Evolutionary conservation across 2,113 vertebrate species (phyloP).

Genomic region (Hydrolagus affinis): DNA sequence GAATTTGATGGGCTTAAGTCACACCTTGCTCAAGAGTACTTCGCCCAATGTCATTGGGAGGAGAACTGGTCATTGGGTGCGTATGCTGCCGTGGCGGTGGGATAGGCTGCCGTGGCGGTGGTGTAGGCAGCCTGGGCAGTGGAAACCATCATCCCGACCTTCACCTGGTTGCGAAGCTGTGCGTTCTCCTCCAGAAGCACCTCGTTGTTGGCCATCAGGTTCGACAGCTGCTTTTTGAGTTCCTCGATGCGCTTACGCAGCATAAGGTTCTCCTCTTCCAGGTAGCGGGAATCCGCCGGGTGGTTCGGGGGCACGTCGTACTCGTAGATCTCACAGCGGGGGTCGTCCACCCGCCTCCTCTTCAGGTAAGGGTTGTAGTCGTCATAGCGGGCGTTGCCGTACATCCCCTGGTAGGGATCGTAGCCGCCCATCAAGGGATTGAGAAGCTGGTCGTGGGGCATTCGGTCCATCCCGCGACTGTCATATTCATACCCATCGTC

Average conservation of each 20-base stretch:
- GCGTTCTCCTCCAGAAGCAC: constrained; percentile 13
- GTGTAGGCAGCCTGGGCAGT: background rate
- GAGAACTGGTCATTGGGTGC: too few relatives aligned
- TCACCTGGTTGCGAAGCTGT: background rate
- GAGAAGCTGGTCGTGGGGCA: constrained; percentile 42
- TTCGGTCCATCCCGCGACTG: background rate
- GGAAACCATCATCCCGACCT: background rate
- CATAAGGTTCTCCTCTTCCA: constrained; percentile 85
- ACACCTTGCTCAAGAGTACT: background rate
- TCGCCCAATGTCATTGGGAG: background rate
- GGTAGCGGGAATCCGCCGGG: constrained; percentile 73
- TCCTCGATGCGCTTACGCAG: constrained; percentile 86
- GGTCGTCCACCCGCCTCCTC: constrained; percentile 60
- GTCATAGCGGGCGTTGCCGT: constrained; percentile 64
- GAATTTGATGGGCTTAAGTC: background rate
- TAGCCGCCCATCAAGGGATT: constrained; percentile 58
- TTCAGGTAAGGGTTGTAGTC: constrained; percentile 69
- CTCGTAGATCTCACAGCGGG: constrained; percentile 73
- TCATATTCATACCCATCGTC: constrained; percentile 54
- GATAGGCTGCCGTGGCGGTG: too few relatives aligned
- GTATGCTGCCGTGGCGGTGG: too few relatives aligned
- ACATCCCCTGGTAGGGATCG: constrained; percentile 61
- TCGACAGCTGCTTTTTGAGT: constrained; percentile 68
- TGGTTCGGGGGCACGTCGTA: constrained; percentile 62
- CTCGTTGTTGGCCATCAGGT: constrained; percentile 20